Evolutionary conservation across 2,888 invertebrate species (phyloP).

Genomic region (Trichogramma dendrolimi): DNA sequence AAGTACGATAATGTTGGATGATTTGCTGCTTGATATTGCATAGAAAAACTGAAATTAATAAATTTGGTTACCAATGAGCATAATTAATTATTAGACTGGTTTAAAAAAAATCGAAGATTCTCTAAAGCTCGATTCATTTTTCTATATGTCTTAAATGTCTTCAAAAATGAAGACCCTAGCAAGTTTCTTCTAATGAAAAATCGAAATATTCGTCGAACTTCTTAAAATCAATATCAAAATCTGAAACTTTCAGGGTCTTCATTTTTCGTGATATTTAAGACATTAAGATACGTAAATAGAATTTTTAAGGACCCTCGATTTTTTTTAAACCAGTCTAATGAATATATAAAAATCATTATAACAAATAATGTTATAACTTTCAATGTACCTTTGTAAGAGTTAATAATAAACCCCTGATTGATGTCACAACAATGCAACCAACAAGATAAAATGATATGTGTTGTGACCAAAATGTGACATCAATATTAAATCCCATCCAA

Average conservation of each 20-base stretch:
- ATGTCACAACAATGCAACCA: slow-evolving; percentile 96
- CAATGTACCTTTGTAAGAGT: slow-evolving; percentile 87
- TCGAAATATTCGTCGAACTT: neutral
- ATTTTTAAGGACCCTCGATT: neutral
- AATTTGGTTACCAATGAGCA: slow-evolving; percentile 12
- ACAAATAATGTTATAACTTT: neutral
- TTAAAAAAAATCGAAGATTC: neutral
- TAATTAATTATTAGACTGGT: slow-evolving; percentile 6
- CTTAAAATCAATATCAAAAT: neutral
- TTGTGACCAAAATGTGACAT: slow-evolving; percentile 98
- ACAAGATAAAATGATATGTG: slow-evolving; percentile 95
- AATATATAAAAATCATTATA: neutral
- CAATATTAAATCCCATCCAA: slow-evolving; percentile 93
- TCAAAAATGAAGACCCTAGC: too few species aligned
- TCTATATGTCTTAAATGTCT: too few species aligned
- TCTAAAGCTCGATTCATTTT: neutral
- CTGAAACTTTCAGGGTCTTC: too few species aligned
- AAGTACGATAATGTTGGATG: slow-evolving; percentile 95
- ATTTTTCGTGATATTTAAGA: too few species aligned
- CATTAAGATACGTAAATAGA: neutral
- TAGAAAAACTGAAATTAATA: slow-evolving; percentile 86
- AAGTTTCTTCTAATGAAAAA: neutral
- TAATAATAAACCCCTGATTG: slow-evolving; percentile 89
- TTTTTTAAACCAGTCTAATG: slow-evolving; percentile 7
- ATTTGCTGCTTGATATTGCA: slow-evolving; percentile 97